Evolutionary conservation across 2,113 vertebrate species (phyloP).

Genomic region (Aramus guarauna): DNA sequence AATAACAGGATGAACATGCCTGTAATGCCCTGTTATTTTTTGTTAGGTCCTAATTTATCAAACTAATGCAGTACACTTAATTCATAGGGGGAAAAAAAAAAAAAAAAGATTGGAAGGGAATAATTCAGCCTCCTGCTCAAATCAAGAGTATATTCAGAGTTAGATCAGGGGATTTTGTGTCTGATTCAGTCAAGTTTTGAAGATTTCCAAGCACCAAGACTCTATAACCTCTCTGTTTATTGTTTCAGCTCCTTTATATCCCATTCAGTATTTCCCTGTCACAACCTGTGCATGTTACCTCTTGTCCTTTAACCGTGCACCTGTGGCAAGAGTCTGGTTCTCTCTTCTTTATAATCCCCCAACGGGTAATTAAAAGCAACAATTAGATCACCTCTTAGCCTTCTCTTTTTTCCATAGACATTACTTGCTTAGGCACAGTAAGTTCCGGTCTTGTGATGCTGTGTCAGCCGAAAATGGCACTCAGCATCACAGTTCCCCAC

Average conservation of each 20-base stretch:
- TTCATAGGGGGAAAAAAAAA: neutral
- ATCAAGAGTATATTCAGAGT: neutral
- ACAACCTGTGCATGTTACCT: neutral
- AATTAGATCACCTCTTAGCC: neutral
- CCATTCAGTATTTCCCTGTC: neutral
- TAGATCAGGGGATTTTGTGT: neutral
- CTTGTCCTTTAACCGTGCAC: neutral
- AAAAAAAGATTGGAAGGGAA: neutral
- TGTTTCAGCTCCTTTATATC: neutral
- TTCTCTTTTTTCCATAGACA: neutral
- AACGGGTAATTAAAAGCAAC: neutral
- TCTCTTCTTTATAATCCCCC: neutral
- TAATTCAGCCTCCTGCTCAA: neutral
- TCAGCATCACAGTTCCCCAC: neutral
- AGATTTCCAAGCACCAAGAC: neutral
- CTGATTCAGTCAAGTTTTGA: neutral
- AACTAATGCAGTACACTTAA: neutral
- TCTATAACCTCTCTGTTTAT: neutral
- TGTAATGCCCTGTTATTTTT: neutral
- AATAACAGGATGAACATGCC: neutral
- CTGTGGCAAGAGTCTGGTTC: neutral
- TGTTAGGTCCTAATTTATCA: neutral
- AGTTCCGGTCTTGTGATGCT: neutral
- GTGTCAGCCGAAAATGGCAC: neutral
- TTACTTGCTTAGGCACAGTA: neutral